Percentiles rank a stretch among this genome's conserved stretches.
Conservation (phyloP, 2,113 vertebrate genomes). For the Cavia porcellus region DNA sequence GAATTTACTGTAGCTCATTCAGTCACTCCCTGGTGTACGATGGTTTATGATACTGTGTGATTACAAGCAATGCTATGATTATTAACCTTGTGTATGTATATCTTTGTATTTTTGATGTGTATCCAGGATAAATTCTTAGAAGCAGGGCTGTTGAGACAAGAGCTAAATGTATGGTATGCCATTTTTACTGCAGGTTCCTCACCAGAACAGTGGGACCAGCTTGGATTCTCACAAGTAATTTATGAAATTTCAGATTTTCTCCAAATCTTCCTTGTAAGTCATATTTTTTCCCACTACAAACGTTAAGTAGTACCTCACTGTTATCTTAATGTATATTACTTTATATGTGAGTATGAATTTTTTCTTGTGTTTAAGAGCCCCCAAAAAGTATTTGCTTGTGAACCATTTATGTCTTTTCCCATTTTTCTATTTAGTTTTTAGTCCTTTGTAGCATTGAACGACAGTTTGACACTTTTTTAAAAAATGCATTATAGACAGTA, state of each 20-base stretch:
- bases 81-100: background rate
- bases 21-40: background rate
- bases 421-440: background rate
- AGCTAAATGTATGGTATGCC: background rate
- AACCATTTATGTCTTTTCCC: background rate
- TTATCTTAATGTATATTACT: conserved; percentile 14
- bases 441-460: background rate
- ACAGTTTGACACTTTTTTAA: background rate
- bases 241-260: background rate
- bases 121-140: background rate
- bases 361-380: background rate
- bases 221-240: background rate
- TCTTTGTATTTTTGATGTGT: background rate
- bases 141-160: background rate
- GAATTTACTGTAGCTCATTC: background rate
- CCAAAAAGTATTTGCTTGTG: background rate
- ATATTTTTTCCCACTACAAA: background rate
- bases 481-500: background rate
- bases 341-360: background rate
- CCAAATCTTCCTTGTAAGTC: background rate
- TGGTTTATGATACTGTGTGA: background rate
- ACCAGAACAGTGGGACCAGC: background rate
- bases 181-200: background rate
- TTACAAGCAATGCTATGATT: background rate
- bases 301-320: background rate